Evolutionary conservation across 2,888 invertebrate genomes (phyloP).

Genomic region (Ptychoptera albimana): DNA sequence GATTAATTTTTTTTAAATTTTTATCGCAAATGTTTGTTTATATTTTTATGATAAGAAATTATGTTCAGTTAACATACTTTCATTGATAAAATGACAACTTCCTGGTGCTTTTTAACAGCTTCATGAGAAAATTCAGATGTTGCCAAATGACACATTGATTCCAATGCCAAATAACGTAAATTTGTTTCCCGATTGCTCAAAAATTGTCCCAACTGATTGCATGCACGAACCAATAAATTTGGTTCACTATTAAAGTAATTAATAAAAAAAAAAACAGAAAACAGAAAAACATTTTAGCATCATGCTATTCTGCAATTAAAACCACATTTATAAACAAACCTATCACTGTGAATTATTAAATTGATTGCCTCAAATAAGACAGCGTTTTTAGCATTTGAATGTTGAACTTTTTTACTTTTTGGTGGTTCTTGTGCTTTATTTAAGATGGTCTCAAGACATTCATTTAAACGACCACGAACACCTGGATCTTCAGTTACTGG

Average conservation of each 20-base stretch:
- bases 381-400: conserved; percentile 99
- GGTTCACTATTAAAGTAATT: conserved; percentile 67
- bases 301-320: conserved; percentile 1
- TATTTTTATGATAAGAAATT: not conserved
- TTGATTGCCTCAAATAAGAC: conserved; percentile 99
- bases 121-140: conserved; percentile 99
- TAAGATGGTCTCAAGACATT: conserved; percentile 94
- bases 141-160: conserved; percentile 98
- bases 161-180: conserved; percentile 90
- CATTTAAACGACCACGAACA: conserved; percentile 86
- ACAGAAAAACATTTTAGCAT: conserved; percentile 9
- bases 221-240: conserved; percentile 89
- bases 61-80: conserved; percentile 38
- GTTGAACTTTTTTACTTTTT: conserved; percentile 99
- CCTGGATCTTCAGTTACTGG: conserved; percentile 95
- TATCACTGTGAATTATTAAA: conserved; percentile 95
- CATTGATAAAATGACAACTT: conserved; percentile 96
- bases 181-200: conserved; percentile 95
- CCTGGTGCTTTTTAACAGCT: conserved; percentile 98
- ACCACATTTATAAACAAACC: conserved; percentile 27
- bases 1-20: not conserved
- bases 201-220: conserved; percentile 98
- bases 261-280: too few species aligned
- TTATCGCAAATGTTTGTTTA: not conserved
- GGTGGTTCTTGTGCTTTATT: conserved; percentile 99